Evolutionary conservation across 2,888 invertebrate genomes (phyloP).

Genomic region (Camponotus fellah): DNA sequence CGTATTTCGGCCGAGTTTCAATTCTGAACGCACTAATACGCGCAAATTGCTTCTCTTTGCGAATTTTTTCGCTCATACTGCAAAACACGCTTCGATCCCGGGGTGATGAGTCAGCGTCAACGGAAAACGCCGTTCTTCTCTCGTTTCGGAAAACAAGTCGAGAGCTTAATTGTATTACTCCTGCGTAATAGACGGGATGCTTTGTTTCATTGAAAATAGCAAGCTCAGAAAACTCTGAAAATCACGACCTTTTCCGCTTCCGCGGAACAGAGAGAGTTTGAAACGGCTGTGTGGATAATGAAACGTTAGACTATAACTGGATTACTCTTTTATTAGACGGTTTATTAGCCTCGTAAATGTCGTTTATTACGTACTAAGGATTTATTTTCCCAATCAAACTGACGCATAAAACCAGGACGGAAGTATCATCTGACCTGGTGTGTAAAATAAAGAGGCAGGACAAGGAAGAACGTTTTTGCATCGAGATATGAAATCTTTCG

Average conservation of each 20-base stretch:
- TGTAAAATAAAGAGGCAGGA: constrained; percentile 26
- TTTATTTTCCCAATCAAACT: constrained; percentile 53
- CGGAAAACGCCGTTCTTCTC: constrained; percentile 13
- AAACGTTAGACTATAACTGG: constrained; percentile 50
- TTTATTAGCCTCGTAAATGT: constrained; percentile 64
- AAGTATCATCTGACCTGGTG: neutral
- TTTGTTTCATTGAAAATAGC: constrained; percentile 54
- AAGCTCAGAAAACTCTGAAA: constrained; percentile 55
- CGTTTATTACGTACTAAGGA: constrained; percentile 50
- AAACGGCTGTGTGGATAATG: constrained; percentile 50
- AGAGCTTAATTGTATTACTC: constrained; percentile 50
- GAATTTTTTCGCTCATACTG: constrained; percentile 37
- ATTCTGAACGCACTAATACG: constrained; percentile 18
- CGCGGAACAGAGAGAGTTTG: constrained; percentile 15
- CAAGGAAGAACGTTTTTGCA: neutral
- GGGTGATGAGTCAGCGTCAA: constrained; percentile 35
- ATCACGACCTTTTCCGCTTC: constrained; percentile 47
- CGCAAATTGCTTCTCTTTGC: constrained; percentile 38
- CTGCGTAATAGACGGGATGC: constrained; percentile 42
- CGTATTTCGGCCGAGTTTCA: neutral
- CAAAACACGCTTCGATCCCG: constrained; percentile 36
- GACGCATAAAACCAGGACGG: constrained; percentile 10
- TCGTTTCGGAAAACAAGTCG: constrained; percentile 53
- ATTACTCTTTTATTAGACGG: constrained; percentile 61
- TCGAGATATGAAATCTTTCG: neutral